Evolutionary conservation across 1,140 invertebrate genomes (phyloP), one percentile per base, ranked within the genome.

Genomic region (Harlomillsia oculata): DNA sequence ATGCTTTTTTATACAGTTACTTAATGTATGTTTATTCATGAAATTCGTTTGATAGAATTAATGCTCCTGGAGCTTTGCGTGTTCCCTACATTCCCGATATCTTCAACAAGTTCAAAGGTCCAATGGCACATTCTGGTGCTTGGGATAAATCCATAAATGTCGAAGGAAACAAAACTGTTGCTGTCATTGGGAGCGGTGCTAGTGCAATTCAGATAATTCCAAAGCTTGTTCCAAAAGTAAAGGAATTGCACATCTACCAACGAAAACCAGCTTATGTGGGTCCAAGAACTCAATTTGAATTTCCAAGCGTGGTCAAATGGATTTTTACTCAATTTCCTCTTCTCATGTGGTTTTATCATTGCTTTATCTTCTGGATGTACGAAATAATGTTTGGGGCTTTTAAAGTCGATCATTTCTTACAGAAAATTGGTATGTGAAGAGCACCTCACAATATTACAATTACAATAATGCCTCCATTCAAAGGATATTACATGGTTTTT

Each of bases 131-230:
- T 29, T 51, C 60, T 13, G 41, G 41, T 2, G 0, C 44, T 28
- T 64, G 62, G 62, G 50, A 64, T 34, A 16, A 28, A 3, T 39
- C 44, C 0, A 18, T 64, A 13, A 43, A 58, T 11, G 13, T 64
- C 18, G 28, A 56, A 32, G 29, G 29, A 28, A 62, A 29, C 11
- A 46, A 64, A 55, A 23, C 28, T 2, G 62, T 64, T 20, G 62
- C 37, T 6, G 36, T 64, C 0, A 37, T 64, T 21, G 62, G 62
- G 2, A 60, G 40, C 30, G 62, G 62, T 4, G 49, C 62, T 1
- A 58, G 44, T 55, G 58, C 58, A 4, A 43, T 60, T 18, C 62
- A 64, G 43, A 51, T 64, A 5, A 60, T 64, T 20, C 58, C 62
- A 26, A 26, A 25, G 14, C 60, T 64, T 40, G 58, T 37, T 1